phyloP scores from a whole-genome alignment of 2,888 invertebrate genomes.

The Brenthis daphne region DNA sequence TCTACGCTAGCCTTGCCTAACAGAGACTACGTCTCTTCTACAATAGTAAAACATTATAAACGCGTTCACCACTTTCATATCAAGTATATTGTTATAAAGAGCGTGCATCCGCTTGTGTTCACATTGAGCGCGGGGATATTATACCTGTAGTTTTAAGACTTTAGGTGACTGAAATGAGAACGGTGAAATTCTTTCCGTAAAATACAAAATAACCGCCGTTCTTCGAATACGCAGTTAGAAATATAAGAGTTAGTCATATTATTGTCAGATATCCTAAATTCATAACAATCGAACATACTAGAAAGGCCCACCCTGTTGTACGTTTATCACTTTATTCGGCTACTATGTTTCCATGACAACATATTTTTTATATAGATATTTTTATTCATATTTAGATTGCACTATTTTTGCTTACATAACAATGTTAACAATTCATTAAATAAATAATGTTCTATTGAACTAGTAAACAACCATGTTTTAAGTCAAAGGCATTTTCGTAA shows the following conservation, averaged over 20 bases:
- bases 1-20: slow-evolving; percentile 80
- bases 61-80: slow-evolving; percentile 56
- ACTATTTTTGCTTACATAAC: slow-evolving; percentile 28
- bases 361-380: slow-evolving; percentile 17
- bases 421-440: slow-evolving; percentile 31
- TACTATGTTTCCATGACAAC: slow-evolving; percentile 23
- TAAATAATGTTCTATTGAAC: slow-evolving; percentile 31
- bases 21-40: slow-evolving; percentile 74
- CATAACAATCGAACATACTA: slow-evolving; percentile 60
- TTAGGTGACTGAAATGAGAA: slow-evolving; percentile 34
- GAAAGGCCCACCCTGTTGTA: slow-evolving; percentile 62
- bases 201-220: slow-evolving; percentile 15
- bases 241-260: slow-evolving; percentile 62
- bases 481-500: slow-evolving; percentile 48
- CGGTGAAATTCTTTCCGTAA: slow-evolving; percentile 23
- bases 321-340: slow-evolving; percentile 55
- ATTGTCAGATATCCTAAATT: slow-evolving; percentile 78
- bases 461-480: slow-evolving; percentile 36
- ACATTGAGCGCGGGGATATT: slow-evolving; percentile 32
- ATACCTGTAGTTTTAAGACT: slow-evolving; percentile 9
- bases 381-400: slow-evolving; percentile 21
- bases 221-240: slow-evolving; percentile 29
- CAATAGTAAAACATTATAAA: slow-evolving; percentile 74
- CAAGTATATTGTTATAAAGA: slow-evolving; percentile 40
- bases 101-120: slow-evolving; percentile 41